Percentiles rank a stretch among this genome's conserved stretches.
Conservation (phyloP, 2,888 invertebrate species). For the Cheiracanthium punctorium region DNA sequence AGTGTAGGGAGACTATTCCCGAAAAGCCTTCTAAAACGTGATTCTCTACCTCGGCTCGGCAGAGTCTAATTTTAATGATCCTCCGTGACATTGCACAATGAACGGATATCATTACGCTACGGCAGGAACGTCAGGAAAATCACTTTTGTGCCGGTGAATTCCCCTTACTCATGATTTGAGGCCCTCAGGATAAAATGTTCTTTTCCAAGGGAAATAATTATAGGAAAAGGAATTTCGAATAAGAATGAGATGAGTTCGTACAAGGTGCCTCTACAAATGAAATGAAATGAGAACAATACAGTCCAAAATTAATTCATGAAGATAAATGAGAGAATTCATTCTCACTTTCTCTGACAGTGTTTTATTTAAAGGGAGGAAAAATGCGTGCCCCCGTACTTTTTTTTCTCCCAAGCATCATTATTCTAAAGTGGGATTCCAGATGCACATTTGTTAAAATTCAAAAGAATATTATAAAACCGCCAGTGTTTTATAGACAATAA, state of each 20-base stretch:
- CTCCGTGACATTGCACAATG: slow-evolving; percentile 46
- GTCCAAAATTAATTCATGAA: background rate
- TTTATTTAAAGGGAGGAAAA: too few relatives aligned
- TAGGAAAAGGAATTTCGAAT: slow-evolving; percentile 32
- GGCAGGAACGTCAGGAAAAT: slow-evolving; percentile 39
- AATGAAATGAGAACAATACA: background rate
- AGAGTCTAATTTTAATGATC: slow-evolving; percentile 61
- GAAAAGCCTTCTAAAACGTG: slow-evolving; percentile 54
- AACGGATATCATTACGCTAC: slow-evolving; percentile 56
- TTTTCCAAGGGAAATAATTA: slow-evolving; percentile 54
- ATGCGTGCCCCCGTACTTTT: too few relatives aligned
- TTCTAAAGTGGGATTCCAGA: too few relatives aligned
- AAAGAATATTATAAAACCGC: too few relatives aligned
- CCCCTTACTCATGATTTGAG: slow-evolving; percentile 19
- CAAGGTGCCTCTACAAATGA: background rate
- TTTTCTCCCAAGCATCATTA: too few relatives aligned
- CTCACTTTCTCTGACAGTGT: too few relatives aligned
- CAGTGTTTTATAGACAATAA: too few relatives aligned
- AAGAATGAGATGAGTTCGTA: background rate
- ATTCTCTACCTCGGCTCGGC: slow-evolving; percentile 19
- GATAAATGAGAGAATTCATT: background rate
- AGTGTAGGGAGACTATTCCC: slow-evolving; percentile 18
- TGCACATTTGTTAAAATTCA: too few relatives aligned
- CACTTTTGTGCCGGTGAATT: background rate
- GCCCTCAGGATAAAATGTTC: slow-evolving; percentile 35